A percentile compares a stretch with the other conserved stretches of the same genome.
Conservation (phyloP, 2,888 invertebrate species). For the Cheiracanthium punctorium region DNA sequence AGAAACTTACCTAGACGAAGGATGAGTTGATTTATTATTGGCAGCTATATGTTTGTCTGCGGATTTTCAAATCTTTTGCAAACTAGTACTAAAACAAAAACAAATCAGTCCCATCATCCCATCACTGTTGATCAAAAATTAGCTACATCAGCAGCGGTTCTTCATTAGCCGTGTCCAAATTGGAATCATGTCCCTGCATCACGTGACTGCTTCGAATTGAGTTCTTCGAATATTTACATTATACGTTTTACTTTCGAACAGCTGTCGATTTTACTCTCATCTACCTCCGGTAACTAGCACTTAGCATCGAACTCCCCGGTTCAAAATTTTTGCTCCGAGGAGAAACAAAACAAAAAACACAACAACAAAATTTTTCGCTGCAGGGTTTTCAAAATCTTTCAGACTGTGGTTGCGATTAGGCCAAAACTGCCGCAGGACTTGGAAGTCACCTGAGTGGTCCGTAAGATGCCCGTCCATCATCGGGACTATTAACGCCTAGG, state of each 20-base stretch:
- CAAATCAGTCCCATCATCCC: constrained; percentile 24
- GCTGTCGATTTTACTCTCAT: no score
- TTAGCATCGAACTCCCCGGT: no score
- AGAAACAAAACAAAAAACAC: neutral
- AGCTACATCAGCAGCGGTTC: constrained; percentile 4
- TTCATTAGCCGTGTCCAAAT: neutral
- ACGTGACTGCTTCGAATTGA: neutral
- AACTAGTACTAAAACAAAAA: neutral
- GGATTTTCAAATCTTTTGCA: neutral
- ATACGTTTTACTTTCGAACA: no score
- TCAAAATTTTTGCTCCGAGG: no score
- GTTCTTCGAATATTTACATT: no score
- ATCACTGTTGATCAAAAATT: constrained; percentile 16
- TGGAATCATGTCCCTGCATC: constrained; percentile 10
- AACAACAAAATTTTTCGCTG: neutral
- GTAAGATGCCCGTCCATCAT: constrained; percentile 42
- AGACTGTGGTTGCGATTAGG: constrained; percentile 57
- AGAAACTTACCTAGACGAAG: neutral
- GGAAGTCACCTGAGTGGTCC: constrained; percentile 56
- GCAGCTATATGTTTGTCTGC: neutral
- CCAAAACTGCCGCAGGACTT: constrained; percentile 67
- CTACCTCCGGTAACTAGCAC: no score
- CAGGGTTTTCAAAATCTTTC: constrained; percentile 17
- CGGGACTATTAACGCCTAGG: neutral
- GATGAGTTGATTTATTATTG: neutral